Evolutionary conservation across 2,888 invertebrate genomes (phyloP).

Genomic region (Troides aeacus): DNA sequence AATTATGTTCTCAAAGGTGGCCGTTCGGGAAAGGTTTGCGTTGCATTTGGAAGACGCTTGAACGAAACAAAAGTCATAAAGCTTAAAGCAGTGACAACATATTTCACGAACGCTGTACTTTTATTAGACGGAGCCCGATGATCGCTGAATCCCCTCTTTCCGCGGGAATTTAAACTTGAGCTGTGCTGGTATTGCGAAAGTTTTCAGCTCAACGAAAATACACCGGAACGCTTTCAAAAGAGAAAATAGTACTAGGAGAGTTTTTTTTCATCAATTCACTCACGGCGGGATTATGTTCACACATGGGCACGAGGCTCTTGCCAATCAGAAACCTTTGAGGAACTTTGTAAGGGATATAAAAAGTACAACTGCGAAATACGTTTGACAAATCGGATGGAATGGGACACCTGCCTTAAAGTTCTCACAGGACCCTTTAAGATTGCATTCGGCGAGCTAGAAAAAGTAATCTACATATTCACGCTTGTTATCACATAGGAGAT

Average conservation of each 20-base stretch:
- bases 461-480: slow-evolving; percentile 27
- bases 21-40: slow-evolving; percentile 45
- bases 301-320: slow-evolving; percentile 44
- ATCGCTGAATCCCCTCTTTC: slow-evolving; percentile 61
- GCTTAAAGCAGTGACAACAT: slow-evolving; percentile 77
- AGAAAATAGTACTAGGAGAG: slow-evolving; percentile 55
- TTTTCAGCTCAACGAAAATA: slow-evolving; percentile 77
- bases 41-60: slow-evolving; percentile 54
- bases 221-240: slow-evolving; percentile 78
- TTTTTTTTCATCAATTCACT: slow-evolving; percentile 57
- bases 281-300: slow-evolving; percentile 64
- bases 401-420: slow-evolving; percentile 29
- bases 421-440: slow-evolving; percentile 26
- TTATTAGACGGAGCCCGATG: slow-evolving; percentile 72
- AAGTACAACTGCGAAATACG: slow-evolving; percentile 37
- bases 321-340: slow-evolving; percentile 65
- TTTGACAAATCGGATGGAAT: slow-evolving; percentile 30
- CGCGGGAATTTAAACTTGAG: slow-evolving; percentile 67
- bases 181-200: slow-evolving; percentile 71
- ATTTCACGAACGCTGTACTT: slow-evolving; percentile 70
- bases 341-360: slow-evolving; percentile 43
- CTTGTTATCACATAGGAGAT: slow-evolving; percentile 13
- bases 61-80: slow-evolving; percentile 71
- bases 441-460: slow-evolving; percentile 28
- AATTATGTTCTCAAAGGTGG: slow-evolving; percentile 44